Evolutionary conservation across 2,797 vertebrate species (phyloP), one percentile per base, ranked within the genome.

Genomic region (Enteromius thamalakanensis): DNA sequence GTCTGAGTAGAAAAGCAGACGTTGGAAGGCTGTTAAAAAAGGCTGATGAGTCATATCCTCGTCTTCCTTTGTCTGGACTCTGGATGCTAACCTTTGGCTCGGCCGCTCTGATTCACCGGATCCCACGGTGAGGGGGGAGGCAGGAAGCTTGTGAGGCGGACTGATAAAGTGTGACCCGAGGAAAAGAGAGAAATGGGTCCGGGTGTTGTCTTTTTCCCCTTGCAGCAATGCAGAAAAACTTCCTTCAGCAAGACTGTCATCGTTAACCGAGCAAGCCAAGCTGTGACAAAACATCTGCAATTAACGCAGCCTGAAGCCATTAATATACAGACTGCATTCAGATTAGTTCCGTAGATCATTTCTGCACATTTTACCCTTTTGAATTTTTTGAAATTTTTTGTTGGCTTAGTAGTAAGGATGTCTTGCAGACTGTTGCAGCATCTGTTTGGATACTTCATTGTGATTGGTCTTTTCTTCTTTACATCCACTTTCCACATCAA

Each of bases 11-110:
- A 80, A 85, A 89, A 89, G 84, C 80, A 85, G 86, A 83, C 71
- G 1, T 60, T 78, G 45, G 69, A 77, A 78, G 79, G 87, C 70
- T 79, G 88, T 82, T 83, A 74, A 89, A 87, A 89, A 86, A 85
- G 85, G 47, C 67, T 58, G 75, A 76, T 87, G 90, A 91, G 83
- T 89, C 87, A 90, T 78, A 86, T 91, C 91, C 91, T 86, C 51
- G 47, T 81, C 88, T 87, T 89, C 87, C 86, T 89, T 82, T 88
- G 86, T 88, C 86, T 87, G 83, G 68, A 70, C 60, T 87, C 90
- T 91, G 90, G 87, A 87, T 62, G 82, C 83, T 91, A 89, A 90
- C 90, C 90, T 90, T 89, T 90, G 89, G 82, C 88, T 86, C 77
- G 47, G 11, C 79, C 70, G 9, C 72, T 79, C 85, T 87, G 89